Conservation (phyloP, 2,113 vertebrate species). For the Brachyhypopomus occidentalis region DNA sequence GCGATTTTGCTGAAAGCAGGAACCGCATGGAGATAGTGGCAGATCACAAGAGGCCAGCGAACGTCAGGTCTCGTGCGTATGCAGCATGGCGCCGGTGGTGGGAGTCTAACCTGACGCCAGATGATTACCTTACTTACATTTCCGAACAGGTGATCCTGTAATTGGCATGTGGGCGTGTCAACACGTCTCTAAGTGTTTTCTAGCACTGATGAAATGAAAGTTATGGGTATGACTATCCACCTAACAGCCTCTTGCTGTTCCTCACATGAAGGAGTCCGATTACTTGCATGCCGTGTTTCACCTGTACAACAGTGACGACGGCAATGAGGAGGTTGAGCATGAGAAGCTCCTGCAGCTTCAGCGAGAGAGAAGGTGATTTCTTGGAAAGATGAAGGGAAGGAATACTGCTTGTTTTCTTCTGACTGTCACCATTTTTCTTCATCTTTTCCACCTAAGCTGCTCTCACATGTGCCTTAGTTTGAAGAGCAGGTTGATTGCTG, state of each 20-base stretch:
- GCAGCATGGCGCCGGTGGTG: slow-evolving; percentile 54
- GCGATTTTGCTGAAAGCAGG: not conserved
- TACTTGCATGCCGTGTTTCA: slow-evolving; percentile 57
- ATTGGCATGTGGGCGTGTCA: too few relatives aligned
- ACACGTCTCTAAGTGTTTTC: not conserved
- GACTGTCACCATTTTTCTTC: not conserved
- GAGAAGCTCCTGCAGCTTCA: slow-evolving; percentile 18
- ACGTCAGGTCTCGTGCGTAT: slow-evolving; percentile 20
- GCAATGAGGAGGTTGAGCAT: slow-evolving; percentile 44
- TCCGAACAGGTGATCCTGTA: slow-evolving; percentile 44
- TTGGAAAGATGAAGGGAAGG: too few relatives aligned
- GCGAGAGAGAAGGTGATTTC: slow-evolving; percentile 26
- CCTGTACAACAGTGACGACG: slow-evolving; percentile 49
- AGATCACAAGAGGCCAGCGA: slow-evolving; percentile 37
- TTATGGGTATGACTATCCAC: not conserved
- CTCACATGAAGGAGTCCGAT: slow-evolving; percentile 48
- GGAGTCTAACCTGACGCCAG: slow-evolving; percentile 43
- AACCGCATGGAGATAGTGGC: slow-evolving; percentile 27
- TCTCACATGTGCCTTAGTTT: too few relatives aligned
- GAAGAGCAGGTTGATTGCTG: too few relatives aligned
- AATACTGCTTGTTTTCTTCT: not conserved
- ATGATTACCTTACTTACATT: slow-evolving; percentile 67
- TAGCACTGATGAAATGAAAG: too few relatives aligned
- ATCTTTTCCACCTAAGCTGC: too few relatives aligned
- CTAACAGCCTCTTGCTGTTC: not conserved